Evolutionary conservation across 2,888 invertebrate genomes (phyloP).

Genomic region (Branchellion lobata): DNA sequence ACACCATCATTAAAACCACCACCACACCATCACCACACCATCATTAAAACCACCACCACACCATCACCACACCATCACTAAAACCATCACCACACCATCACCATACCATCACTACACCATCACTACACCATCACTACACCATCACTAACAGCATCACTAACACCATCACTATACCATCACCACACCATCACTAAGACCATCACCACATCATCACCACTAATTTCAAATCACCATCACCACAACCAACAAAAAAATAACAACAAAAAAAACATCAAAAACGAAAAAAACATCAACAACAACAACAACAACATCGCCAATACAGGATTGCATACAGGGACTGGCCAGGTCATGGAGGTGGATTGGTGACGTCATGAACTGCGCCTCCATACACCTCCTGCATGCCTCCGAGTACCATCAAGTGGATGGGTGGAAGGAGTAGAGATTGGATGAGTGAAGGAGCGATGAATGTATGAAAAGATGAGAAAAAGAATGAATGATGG

Average conservation of each 20-base stretch:
- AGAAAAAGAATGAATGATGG: not conserved
- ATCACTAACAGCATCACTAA: not conserved
- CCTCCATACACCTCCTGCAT: slow-evolving; percentile 52
- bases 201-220: not conserved
- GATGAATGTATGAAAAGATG: not conserved
- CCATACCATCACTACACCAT: not conserved
- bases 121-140: not conserved
- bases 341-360: slow-evolving; percentile 53
- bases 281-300: too few species aligned
- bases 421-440: not conserved
- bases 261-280: too few species aligned
- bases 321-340: slow-evolving; percentile 52
- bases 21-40: not conserved
- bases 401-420: slow-evolving; percentile 53
- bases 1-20: not conserved
- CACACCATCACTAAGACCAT: too few species aligned
- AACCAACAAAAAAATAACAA: not conserved
- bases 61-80: not conserved
- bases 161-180: too few species aligned
- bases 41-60: too few species aligned
- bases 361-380: slow-evolving; percentile 50
- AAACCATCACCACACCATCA: not conserved
- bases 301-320: not conserved
- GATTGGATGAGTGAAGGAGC: not conserved
- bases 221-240: not conserved